Conservation (phyloP, 2,888 invertebrate genomes). For the Drosophila kanekoi region DNA sequence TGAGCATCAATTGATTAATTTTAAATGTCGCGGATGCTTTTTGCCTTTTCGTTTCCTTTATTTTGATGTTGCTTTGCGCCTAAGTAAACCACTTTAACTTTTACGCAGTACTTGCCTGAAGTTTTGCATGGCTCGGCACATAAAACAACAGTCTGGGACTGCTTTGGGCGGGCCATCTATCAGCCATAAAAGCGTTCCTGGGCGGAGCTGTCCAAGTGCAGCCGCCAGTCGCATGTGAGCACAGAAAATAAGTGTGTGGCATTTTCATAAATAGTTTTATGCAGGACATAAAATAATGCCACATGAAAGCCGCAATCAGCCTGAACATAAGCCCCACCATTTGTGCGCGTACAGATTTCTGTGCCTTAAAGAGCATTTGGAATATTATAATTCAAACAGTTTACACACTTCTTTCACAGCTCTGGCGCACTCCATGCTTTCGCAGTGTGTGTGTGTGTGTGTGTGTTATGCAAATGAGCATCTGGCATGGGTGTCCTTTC, state of each 20-base stretch:
- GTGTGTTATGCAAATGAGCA: conserved; percentile 50
- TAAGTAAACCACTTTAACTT: conserved; percentile 48
- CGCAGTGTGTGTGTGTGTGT: conserved; percentile 23
- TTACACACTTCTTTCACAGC: conserved; percentile 23
- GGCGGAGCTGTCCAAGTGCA: conserved; percentile 42
- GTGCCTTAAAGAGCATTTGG: conserved; percentile 39
- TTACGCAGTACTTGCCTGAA: conserved; percentile 48
- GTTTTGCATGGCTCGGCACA: conserved; percentile 29
- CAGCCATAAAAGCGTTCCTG: conserved; percentile 49
- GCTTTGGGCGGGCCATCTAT: conserved; percentile 23
- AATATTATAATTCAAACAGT: conserved; percentile 18
- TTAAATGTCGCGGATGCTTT: conserved; percentile 37
- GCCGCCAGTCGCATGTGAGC: conserved; percentile 10
- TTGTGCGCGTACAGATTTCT: conserved; percentile 3
- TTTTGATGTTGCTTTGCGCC: not conserved
- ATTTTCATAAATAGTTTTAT: conserved; percentile 74
- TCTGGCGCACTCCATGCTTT: not conserved
- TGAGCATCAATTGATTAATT: conserved; percentile 63
- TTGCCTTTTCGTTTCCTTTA: not conserved
- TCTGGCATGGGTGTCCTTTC: conserved; percentile 19
- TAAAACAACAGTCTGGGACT: conserved; percentile 56
- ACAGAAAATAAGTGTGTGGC: conserved; percentile 26
- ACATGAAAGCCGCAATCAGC: conserved; percentile 54
- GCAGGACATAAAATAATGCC: conserved; percentile 41
- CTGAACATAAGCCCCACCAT: conserved; percentile 23